These are phyloP conservation scores for Latheticus oryzae DNA, from an alignment of 2,888 invertebrate species.

Conservation along the genomic window DNA sequence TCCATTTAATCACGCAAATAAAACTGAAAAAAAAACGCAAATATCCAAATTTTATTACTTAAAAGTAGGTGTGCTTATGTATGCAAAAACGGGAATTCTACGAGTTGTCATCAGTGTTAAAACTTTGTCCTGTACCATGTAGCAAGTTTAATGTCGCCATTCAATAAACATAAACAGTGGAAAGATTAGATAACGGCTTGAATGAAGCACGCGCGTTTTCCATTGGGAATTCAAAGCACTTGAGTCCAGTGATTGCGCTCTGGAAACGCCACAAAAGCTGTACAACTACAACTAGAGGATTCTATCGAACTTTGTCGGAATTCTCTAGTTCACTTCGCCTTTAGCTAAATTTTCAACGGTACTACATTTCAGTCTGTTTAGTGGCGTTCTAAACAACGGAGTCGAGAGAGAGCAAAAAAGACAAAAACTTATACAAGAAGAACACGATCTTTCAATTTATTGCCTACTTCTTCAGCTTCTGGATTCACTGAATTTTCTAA, in stretches of 20 bases:
- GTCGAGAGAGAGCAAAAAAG: slow-evolving; percentile 6
- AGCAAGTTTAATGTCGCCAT: slow-evolving; percentile 45
- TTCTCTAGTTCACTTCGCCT: slow-evolving; percentile 5
- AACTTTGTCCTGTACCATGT: slow-evolving; percentile 25
- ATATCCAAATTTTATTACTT: background rate
- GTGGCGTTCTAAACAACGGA: slow-evolving; percentile 15
- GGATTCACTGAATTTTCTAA: background rate
- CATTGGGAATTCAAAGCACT: slow-evolving; percentile 42
- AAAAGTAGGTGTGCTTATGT: too few relatives aligned
- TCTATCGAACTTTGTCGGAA: slow-evolving; percentile 17
- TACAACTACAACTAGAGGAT: slow-evolving; percentile 12
- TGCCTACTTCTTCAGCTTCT: slow-evolving; percentile 1
- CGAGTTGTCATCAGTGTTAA: slow-evolving; percentile 12
- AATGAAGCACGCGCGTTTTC: slow-evolving; percentile 41
- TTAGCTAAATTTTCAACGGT: slow-evolving; percentile 9
- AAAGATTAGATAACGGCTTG: slow-evolving; percentile 51
- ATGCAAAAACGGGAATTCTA: background rate
- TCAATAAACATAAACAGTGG: slow-evolving; percentile 47
- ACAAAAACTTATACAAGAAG: slow-evolving; percentile 2
- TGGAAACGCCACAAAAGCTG: slow-evolving; percentile 24
- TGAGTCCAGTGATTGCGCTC: slow-evolving; percentile 41
- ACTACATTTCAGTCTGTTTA: slow-evolving; percentile 8
- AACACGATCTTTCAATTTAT: slow-evolving; percentile 10
- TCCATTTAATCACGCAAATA: slow-evolving; percentile 9
- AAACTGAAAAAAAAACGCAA: slow-evolving; percentile 8